phyloP scores from a whole-genome alignment of 2,113 vertebrate genomes.

The Mobula hypostoma region DNA sequence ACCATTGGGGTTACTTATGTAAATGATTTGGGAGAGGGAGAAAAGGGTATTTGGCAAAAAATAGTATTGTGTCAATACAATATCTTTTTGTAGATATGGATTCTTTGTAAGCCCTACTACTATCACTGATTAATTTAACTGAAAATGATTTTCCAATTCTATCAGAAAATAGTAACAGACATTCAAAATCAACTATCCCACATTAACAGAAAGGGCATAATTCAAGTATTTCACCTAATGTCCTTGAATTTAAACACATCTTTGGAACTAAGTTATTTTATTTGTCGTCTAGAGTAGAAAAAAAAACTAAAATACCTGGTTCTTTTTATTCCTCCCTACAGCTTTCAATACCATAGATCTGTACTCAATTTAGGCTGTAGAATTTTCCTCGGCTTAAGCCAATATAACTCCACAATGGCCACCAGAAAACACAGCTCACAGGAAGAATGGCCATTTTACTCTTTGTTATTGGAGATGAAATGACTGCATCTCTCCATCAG shows the following conservation, averaged over 20 bases:
- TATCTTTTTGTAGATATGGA: neutral
- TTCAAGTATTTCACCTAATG: neutral
- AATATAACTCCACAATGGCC: neutral
- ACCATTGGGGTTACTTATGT: neutral
- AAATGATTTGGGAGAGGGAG: too few relatives aligned
- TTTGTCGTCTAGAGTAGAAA: neutral
- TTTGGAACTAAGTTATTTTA: neutral
- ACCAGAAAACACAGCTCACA: neutral
- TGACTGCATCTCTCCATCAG: neutral
- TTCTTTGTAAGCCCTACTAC: neutral
- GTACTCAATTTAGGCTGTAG: constrained; percentile 12
- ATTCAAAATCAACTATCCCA: neutral
- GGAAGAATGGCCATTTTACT: neutral
- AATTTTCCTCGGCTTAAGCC: neutral
- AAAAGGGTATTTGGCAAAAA: neutral
- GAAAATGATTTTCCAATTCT: neutral
- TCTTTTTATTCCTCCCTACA: neutral
- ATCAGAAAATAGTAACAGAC: constrained; percentile 5
- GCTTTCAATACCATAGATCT: neutral
- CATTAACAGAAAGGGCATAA: neutral
- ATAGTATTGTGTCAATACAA: neutral
- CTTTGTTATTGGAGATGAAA: neutral
- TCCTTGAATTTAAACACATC: neutral
- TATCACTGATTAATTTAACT: neutral
- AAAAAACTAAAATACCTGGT: neutral